Evolutionary conservation across 2,113 vertebrate genomes (phyloP).

Genomic region (Elephas maximus): DNA sequence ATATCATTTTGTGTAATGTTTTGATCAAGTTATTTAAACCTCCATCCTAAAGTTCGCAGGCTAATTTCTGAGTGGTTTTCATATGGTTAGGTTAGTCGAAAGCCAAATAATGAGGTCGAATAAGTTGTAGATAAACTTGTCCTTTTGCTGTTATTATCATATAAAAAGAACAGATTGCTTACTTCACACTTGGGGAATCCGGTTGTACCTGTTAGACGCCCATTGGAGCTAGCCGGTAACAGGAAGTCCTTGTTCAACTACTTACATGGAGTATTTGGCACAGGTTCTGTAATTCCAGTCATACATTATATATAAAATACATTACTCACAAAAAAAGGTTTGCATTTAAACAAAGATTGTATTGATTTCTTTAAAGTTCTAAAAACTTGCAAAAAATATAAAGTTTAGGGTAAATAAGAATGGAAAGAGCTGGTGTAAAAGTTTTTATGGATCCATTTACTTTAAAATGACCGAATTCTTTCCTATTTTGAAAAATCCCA

Average conservation of each 20-base stretch:
- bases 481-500: conserved; percentile 49
- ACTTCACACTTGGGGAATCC: conserved; percentile 90
- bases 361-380: conserved; percentile 51
- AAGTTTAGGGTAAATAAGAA: conserved; percentile 27
- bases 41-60: conserved; percentile 12
- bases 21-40: conserved; percentile 62
- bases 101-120: conserved; percentile 73
- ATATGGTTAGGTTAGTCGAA: conserved; percentile 60
- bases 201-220: conserved; percentile 89
- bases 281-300: background rate
- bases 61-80: conserved; percentile 79
- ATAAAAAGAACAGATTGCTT: conserved; percentile 81
- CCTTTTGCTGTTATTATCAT: conserved; percentile 73
- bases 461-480: conserved; percentile 42
- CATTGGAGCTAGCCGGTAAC: conserved; percentile 82
- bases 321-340: background rate
- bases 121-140: conserved; percentile 79
- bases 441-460: background rate
- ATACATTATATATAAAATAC: background rate
- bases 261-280: background rate
- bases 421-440: background rate
- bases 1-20: conserved; percentile 65
- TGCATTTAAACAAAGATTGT: conserved; percentile 26
- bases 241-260: conserved; percentile 84
- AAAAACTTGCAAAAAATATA: conserved; percentile 13